A percentile compares a stretch with the other conserved stretches of the same genome.
These are phyloP conservation scores for Cistogaster globosa DNA, from an alignment of 2,888 invertebrate species.

Conservation along the genomic window DNA sequence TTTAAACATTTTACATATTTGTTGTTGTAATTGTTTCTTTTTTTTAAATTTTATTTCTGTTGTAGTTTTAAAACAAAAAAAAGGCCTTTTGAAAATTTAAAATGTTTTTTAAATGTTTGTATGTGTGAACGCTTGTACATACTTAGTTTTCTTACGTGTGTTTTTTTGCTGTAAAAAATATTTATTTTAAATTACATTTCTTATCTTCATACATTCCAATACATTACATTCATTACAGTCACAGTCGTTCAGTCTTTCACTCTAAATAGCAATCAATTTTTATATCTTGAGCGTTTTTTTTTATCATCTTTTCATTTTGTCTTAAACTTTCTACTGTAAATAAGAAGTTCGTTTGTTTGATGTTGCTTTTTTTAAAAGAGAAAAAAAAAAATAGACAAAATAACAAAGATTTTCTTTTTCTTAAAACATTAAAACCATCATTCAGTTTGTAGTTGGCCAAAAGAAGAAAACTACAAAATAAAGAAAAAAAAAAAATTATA, in stretches of 20 bases:
- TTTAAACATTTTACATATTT: neutral
- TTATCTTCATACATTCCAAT: slow-evolving; percentile 48
- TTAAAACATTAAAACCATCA: slow-evolving; percentile 18
- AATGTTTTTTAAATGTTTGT: slow-evolving; percentile 2
- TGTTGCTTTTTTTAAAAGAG: slow-evolving; percentile 31
- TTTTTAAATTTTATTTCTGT: neutral
- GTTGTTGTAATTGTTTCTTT: neutral
- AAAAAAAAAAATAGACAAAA: slow-evolving; percentile 43
- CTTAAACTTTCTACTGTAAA: slow-evolving; percentile 69
- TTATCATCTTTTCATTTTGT: slow-evolving; percentile 27
- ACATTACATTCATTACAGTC: neutral
- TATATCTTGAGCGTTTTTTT: slow-evolving; percentile 34
- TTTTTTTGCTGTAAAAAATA: neutral
- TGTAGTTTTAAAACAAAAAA: slow-evolving; percentile 37
- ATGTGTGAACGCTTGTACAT: neutral
- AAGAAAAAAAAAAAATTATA: neutral
- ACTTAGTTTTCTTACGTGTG: too few species aligned
- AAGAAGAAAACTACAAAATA: slow-evolving; percentile 32
- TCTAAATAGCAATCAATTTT: slow-evolving; percentile 54
- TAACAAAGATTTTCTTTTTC: slow-evolving; percentile 63
- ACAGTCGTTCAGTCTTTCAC: slow-evolving; percentile 20
- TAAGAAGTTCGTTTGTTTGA: slow-evolving; percentile 60
- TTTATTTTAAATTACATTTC: slow-evolving; percentile 43
- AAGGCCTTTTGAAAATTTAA: slow-evolving; percentile 44
- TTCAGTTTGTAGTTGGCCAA: neutral